Base-by-base conservation (phyloP, 2,113 vertebrate species). In the Pelvicachromis taeniatus region DNA sequence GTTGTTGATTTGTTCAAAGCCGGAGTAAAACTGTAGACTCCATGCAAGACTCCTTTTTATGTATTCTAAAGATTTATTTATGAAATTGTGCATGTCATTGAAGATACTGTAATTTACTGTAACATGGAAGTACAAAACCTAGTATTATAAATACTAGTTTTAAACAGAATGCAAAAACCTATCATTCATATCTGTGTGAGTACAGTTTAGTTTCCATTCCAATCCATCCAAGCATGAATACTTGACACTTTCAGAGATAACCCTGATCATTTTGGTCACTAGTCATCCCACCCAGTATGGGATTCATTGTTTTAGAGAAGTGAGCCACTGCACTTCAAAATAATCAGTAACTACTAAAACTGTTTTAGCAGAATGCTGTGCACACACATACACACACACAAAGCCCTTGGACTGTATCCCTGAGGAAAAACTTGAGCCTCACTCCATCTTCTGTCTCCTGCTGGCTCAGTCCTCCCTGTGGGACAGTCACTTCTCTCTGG, bases 21-120 rank as follows among this genome's bases (percentile, higher is more conserved):
- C 63, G 45, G 14, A 29, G 65, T 45, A 45, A 70, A 9, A 23
- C 21, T 0, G 8, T 4, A 70, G 12, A 42, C 38, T 23, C 0
- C 19, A 23, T 23, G 12, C 2, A 40, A 40, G 35, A 68, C 7
- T 40, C n/a, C 11, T 21, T 13, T 5, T 8, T 5, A 40, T 9
- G 2, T 68, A 21, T 65, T 65, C 11, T 65, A 12, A 65, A 40
- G 11, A 40, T 7, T 5, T 40, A 40, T 68, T 14, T 8, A 65
- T 12, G 17, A 38, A 68, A 68, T 23, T 40, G 33, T 40, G 61
- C 61, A 65, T 21, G 19, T 7, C 11, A 21, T 9, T 23, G 35
- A 40, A 68, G 21, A 2, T 14, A 40, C 61, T 38, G 33, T 40
- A 65, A 65, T 11, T 12, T 38, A 38, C 61, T 21, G 33, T 33